Conservation (phyloP, 64 coral and sea anemone genomes). For the Pachyseris speciosa region DNA sequence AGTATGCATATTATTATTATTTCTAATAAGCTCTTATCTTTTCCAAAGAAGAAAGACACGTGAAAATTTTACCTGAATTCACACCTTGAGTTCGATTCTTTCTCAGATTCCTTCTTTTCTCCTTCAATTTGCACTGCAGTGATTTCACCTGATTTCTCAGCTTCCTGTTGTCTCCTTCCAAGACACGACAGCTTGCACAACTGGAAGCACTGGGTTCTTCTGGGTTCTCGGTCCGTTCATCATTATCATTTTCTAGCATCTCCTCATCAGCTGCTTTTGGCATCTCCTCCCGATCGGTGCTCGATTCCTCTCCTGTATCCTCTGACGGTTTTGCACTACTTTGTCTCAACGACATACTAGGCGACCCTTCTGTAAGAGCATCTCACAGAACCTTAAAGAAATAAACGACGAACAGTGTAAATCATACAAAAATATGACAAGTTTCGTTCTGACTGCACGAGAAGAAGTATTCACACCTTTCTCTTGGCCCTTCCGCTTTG, state of each 20-base stretch:
- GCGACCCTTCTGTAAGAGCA: not conserved
- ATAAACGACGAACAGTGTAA: not conserved
- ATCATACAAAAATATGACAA: not conserved
- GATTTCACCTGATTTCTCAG: not conserved
- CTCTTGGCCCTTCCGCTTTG: slow-evolving; percentile 11
- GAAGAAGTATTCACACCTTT: slow-evolving; percentile 29
- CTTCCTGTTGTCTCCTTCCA: not conserved
- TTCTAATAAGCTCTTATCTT: not conserved
- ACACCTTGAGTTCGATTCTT: slow-evolving; percentile 1
- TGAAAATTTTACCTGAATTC: too few species aligned
- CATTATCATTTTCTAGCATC: not conserved
- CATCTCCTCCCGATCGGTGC: not conserved
- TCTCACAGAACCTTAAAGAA: not conserved
- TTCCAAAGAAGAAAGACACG: not conserved
- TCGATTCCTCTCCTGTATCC: not conserved
- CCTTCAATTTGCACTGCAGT: slow-evolving; percentile 2
- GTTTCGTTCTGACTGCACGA: not conserved
- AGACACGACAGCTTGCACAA: not conserved
- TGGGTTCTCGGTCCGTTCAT: not conserved
- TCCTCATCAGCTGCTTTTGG: not conserved
- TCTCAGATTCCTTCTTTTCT: not conserved
- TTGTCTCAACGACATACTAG: not conserved
- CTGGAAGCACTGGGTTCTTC: not conserved
- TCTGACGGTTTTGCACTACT: not conserved
- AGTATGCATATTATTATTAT: not conserved